A percentile compares a stretch with the other conserved stretches of the same genome.
phyloP scores from a whole-genome alignment of 2,888 invertebrate genomes.

The Trissoscelio sp. region DNA sequence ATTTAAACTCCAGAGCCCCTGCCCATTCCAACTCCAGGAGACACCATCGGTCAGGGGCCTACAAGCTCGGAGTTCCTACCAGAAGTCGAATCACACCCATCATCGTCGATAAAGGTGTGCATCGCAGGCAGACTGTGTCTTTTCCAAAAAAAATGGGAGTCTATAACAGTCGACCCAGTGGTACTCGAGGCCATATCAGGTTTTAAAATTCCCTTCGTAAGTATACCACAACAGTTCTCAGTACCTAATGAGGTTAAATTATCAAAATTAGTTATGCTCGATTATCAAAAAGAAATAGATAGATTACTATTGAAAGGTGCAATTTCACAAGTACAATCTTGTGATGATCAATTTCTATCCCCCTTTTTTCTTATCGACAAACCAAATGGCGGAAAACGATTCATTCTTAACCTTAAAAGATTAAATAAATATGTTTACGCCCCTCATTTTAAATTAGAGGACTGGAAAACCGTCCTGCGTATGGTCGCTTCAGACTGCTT shows the following conservation, averaged over 20 bases:
- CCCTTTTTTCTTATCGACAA: slow-evolving; percentile 7
- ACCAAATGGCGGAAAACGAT: slow-evolving; percentile 7
- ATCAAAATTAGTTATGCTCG: not conserved
- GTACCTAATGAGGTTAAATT: not conserved
- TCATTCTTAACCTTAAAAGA: slow-evolving; percentile 2
- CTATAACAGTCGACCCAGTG: not conserved
- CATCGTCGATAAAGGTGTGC: slow-evolving; percentile 14
- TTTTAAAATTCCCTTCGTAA: slow-evolving; percentile 47
- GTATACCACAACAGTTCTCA: not conserved
- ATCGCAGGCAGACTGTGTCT: slow-evolving; percentile 7
- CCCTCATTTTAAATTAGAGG: slow-evolving; percentile 16
- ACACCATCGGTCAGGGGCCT: too few relatives aligned
- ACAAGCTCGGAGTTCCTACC: too few relatives aligned
- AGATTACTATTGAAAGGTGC: not conserved
- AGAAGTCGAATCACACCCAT: too few relatives aligned
- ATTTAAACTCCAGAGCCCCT: too few relatives aligned
- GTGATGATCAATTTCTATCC: slow-evolving; percentile 36
- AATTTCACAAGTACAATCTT: slow-evolving; percentile 10
- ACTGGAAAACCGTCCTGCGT: slow-evolving; percentile 33
- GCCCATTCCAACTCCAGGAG: too few relatives aligned
- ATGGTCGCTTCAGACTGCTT: slow-evolving; percentile 30
- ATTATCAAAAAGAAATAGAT: not conserved
- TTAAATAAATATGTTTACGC: not conserved
- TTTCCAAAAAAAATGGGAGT: slow-evolving; percentile 7
- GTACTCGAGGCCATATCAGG: slow-evolving; percentile 22